Evolutionary conservation across 2,888 invertebrate genomes (phyloP), one percentile per base, ranked within the genome.

Genomic region (Eupithecia vulgata): DNA sequence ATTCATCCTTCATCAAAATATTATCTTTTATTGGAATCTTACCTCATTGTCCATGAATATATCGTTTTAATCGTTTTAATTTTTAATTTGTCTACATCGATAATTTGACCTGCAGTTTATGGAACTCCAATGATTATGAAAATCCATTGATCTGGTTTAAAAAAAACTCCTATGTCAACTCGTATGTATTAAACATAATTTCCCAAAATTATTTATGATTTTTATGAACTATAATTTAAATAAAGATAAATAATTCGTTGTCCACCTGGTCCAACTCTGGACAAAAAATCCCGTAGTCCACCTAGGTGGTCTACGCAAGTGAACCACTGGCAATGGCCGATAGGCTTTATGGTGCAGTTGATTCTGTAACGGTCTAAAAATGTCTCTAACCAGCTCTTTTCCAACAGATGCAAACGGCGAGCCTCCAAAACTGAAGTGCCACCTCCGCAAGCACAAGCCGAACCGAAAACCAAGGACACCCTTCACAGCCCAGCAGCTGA

Each of bases 381-480:
- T 17, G 35, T 4, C 6, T 45, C 3, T 71, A 67, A 67, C 62
- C 13, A 52, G 8, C n/a, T 52, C 71, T 74, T 81, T 72, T 80
- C 78, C 76, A 91, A 73, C 95, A 96, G 95, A 96, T 92, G 96
- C 95, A 17, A 96, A 95, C 85, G 97, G 97, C 13, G 97, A 97
- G 84, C 97, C 97, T n/a, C 97, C 97, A 0, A 97, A 97, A 91
- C 94, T 98, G 82, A 98, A 98, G 89, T 98, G 98, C 92, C 97
- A 98, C 90, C 95, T 99, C 79, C 95, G 99, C 82, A 99, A 99
- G 88, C 99, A 99, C 95, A 99, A 99, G 89, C 98, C 99, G 35
- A 99, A 99, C 94, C 96, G 99, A 81, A 99, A 99, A 90, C 99
- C 99, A 0, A 96, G 99, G 71, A 99, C 99, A 0, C 99, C 99